Evolutionary conservation across 2,888 invertebrate species (phyloP).

Genomic region (Cryptus viduatorius): DNA sequence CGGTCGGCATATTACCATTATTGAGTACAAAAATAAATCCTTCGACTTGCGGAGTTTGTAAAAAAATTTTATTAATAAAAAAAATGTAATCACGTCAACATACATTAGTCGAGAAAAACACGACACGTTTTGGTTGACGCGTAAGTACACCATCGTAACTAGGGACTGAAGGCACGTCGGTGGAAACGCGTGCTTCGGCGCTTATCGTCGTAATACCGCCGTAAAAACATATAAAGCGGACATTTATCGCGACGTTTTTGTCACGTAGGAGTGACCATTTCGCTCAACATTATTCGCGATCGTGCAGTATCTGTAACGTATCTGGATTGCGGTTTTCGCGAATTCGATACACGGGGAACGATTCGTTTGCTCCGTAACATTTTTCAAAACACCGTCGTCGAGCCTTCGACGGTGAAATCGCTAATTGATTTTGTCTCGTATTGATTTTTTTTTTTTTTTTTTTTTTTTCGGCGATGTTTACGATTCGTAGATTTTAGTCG

Average conservation of each 20-base stretch:
- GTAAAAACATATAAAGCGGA: neutral
- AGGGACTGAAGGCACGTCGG: neutral
- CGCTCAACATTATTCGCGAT: neutral
- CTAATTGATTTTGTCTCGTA: neutral
- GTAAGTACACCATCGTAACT: neutral
- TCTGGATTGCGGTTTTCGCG: neutral
- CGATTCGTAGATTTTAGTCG: conserved; percentile 5
- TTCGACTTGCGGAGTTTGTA: no score
- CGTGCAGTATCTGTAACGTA: neutral
- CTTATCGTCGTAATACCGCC: conserved; percentile 16
- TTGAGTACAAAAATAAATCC: no score
- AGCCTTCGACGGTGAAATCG: neutral
- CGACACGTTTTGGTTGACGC: neutral
- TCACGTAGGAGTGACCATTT: conserved; percentile 3
- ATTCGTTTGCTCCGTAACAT: no score
- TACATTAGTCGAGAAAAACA: neutral
- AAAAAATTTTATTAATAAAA: no score
- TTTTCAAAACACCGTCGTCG: neutral
- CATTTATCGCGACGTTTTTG: neutral
- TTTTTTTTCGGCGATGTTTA: conserved; percentile 29
- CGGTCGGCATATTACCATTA: no score
- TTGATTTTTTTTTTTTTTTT: conserved; percentile 15
- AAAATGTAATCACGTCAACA: no score
- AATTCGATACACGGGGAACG: no score
- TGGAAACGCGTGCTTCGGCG: conserved; percentile 23